Conservation (phyloP, 2,888 invertebrate species). For the Drosophila rubida region DNA sequence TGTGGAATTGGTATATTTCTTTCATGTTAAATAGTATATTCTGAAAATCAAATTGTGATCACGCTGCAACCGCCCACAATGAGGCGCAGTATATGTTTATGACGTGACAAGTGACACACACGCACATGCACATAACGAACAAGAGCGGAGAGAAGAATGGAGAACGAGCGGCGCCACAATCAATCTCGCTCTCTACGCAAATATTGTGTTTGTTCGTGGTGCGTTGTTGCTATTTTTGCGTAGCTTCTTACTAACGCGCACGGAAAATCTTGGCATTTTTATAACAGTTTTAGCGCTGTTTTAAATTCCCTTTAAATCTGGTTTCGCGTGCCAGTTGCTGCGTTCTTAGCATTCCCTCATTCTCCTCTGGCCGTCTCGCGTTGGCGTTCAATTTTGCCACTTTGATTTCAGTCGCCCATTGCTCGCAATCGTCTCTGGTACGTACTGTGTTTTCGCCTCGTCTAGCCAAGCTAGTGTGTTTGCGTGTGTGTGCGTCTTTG, state of each 20-base stretch:
- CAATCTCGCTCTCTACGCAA: constrained; percentile 40
- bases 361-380: constrained; percentile 29
- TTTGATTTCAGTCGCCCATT: constrained; percentile 68
- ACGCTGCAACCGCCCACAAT: constrained; percentile 44
- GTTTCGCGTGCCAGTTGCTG: constrained; percentile 35
- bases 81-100: constrained; percentile 32
- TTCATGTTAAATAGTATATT: neutral
- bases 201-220: constrained; percentile 37
- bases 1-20: neutral
- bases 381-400: constrained; percentile 57
- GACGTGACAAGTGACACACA: constrained; percentile 50
- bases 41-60: neutral
- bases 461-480: constrained; percentile 33
- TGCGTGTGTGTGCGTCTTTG: constrained; percentile 22
- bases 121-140: constrained; percentile 21
- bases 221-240: constrained; percentile 50
- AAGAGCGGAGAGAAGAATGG: constrained; percentile 3
- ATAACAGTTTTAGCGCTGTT: constrained; percentile 25
- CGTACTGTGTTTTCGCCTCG: constrained; percentile 38
- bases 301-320: constrained; percentile 37
- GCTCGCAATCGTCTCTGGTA: constrained; percentile 61
- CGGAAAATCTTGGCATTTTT: constrained; percentile 34
- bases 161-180: constrained; percentile 27
- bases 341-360: constrained; percentile 45
- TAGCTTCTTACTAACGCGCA: constrained; percentile 38